Evolutionary conservation across 2,113 vertebrate species (phyloP), one percentile per base, ranked within the genome.

Genomic region (Muscicapa adusta): DNA sequence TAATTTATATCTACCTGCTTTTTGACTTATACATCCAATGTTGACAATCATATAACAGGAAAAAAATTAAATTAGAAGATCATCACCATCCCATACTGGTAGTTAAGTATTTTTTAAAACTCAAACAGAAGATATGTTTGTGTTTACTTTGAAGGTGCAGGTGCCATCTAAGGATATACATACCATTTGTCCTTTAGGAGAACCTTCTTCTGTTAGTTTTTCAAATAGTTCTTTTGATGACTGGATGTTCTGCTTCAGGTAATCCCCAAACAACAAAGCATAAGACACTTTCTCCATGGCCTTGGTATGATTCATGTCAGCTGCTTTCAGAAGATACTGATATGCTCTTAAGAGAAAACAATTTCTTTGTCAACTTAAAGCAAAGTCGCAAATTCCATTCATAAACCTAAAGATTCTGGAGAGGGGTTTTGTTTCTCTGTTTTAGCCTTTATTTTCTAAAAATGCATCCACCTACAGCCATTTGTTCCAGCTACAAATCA

Each of bases 281-380:
- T 99, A 99, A 12, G 99, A 99, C 82, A 99, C 99, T 94, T 99
- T 99, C 97, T 99, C 99, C 98, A 98, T 98, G 62, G 99, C 98
- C 91, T 99, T 99, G 65, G 98, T 98, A 85, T 99, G 99, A 94
- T 99, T 99, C 97, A 98, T 98, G 82, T 98, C 98, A 57, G 99
- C 98, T 68, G 99, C 98, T 92, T 98, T 99, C 92, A 98, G 92
- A 92, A 99, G 98, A 96, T 98, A 98, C 8, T 99, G 98, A 91
- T 99, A 99, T 0, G 99, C 98, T 94, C 99, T 99, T 96, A 76
- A 98, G 96, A 78, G 77, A 79, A 89, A 95, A 96, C 2, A 88
- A 67, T 92, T 91, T 95, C 16, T 93, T 72, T 94, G 86, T 82
- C 67, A 93, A 40, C 56, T 74, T 83, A 47, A 87, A 68, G 25